A percentile compares a stretch with the other conserved stretches of the same genome.
phyloP scores from a whole-genome alignment of 2,797 vertebrate species.

The Pangasius larnaudii region DNA sequence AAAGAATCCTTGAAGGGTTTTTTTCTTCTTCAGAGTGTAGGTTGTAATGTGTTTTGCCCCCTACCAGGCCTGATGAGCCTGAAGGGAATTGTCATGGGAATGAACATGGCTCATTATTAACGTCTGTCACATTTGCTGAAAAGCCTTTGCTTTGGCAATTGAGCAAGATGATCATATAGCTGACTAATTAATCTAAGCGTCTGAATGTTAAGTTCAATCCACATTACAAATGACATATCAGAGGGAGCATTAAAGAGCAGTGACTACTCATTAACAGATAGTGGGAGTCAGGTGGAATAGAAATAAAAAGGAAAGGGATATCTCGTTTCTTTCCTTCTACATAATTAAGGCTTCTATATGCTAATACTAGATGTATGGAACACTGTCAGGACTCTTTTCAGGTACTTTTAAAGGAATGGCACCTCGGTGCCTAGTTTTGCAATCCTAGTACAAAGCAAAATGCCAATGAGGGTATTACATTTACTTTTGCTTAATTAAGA shows the following conservation, averaged over 20 bases:
- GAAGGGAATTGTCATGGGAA: not conserved
- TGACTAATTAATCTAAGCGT: not conserved
- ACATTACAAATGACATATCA: constrained; percentile 4
- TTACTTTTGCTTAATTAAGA: constrained; percentile 30
- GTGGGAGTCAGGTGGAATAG: not conserved
- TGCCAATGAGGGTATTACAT: constrained; percentile 11
- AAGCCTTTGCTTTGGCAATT: not conserved
- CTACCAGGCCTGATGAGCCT: not conserved
- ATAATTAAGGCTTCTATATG: not conserved
- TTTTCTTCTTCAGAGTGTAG: not conserved
- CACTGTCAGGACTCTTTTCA: not conserved
- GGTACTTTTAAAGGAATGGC: not conserved
- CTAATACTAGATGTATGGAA: not conserved
- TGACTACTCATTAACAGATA: constrained; percentile 11
- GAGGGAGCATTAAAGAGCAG: not conserved
- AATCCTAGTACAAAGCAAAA: not conserved
- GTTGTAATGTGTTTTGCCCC: not conserved
- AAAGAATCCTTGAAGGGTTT: not conserved
- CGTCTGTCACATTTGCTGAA: constrained; percentile 52
- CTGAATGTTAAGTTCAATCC: not conserved
- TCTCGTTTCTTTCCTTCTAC: not conserved
- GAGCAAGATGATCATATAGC: not conserved
- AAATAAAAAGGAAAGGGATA: not conserved
- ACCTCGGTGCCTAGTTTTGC: not conserved
- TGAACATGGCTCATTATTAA: constrained; percentile 73